Evolutionary conservation across 2,113 vertebrate genomes (phyloP).

Genomic region (Speoplatyrhinus poulsoni): DNA sequence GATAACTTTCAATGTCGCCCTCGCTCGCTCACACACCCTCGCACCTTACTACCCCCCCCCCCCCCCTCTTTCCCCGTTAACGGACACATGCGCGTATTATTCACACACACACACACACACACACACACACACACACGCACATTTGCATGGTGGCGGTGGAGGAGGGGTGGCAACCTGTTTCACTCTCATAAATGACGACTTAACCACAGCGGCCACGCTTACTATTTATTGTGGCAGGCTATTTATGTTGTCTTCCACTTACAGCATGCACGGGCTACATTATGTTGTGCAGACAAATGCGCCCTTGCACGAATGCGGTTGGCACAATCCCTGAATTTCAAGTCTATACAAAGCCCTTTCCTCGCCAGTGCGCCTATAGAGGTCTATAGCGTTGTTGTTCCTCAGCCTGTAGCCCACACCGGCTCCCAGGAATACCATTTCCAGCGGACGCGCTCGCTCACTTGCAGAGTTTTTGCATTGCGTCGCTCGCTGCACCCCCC

Average conservation of each 20-base stretch:
- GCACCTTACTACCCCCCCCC: constrained; percentile 22
- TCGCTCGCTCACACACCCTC: constrained; percentile 24
- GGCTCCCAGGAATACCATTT: constrained; percentile 61
- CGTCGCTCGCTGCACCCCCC: constrained; percentile 38
- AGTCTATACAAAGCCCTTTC: neutral
- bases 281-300: neutral
- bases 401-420: constrained; percentile 44
- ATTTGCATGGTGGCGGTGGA: constrained; percentile 35
- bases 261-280: constrained; percentile 28
- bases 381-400: constrained; percentile 32
- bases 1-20: constrained; percentile 66
- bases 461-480: constrained; percentile 57
- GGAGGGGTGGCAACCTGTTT: constrained; percentile 59
- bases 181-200: neutral
- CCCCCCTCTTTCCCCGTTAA: neutral
- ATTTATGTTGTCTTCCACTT: neutral
- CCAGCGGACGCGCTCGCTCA: constrained; percentile 43
- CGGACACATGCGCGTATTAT: neutral
- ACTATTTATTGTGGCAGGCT: neutral
- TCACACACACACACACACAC: constrained; percentile 18
- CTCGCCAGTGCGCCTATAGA: constrained; percentile 33
- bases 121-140: neutral
- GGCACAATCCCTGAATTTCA: constrained; percentile 13
- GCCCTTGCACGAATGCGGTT: constrained; percentile 42
- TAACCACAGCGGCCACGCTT: neutral